Conservation (phyloP, 2,888 invertebrate genomes). For the Watsonalla binaria region DNA sequence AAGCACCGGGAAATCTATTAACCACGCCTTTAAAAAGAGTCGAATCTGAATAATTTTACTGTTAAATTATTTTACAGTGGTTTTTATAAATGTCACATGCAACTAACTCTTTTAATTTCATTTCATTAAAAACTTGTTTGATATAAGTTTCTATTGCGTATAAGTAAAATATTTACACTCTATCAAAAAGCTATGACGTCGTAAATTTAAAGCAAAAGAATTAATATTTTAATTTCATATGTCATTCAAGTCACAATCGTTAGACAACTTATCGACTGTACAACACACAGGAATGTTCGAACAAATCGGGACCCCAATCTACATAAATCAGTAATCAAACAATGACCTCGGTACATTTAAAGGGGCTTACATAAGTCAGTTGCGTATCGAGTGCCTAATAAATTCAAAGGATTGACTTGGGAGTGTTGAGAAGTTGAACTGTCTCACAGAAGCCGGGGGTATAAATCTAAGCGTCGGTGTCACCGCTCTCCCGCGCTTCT, state of each 20-base stretch:
- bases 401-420: conserved; percentile 68
- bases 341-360: conserved; percentile 52
- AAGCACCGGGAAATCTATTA: conserved; percentile 57
- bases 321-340: conserved; percentile 64
- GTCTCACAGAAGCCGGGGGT: conserved; percentile 66
- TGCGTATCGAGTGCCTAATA: conserved; percentile 52
- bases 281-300: neutral
- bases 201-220: too few species aligned
- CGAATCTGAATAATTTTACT: conserved; percentile 5
- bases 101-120: neutral
- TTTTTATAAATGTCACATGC: neutral
- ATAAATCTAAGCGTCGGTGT: conserved; percentile 73
- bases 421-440: conserved; percentile 69
- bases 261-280: neutral
- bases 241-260: neutral
- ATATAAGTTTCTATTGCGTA: neutral
- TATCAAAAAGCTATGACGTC: too few species aligned
- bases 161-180: too few species aligned
- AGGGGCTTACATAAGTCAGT: conserved; percentile 51
- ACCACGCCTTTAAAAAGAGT: conserved; percentile 28
- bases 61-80: neutral
- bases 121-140: neutral
- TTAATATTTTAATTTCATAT: neutral
- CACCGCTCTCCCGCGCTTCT: conserved; percentile 47
- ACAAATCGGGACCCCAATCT: neutral